Base-by-base conservation (phyloP, 23 tunicate genomes). In the Styela plicata region DNA sequence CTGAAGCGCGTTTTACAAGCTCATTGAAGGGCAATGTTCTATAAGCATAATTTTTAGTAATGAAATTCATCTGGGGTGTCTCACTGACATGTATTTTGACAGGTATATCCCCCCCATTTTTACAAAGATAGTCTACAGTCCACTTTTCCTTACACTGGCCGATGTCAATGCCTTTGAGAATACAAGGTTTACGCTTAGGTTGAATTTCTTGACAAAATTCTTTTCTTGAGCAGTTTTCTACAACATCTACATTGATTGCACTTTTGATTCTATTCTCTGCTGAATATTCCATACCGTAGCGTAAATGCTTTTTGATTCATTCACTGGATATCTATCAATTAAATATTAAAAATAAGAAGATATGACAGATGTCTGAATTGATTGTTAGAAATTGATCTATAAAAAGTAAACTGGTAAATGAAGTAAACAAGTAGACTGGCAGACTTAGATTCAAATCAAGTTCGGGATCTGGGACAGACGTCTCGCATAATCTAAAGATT, bases 61-160 rank as follows among this genome's bases (percentile, higher is more conserved):
- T 70, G 76, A 93, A 93, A 64, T 93, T 80, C 98, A 93, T 93
- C 52, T 85, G 80, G 22, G 98, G 87, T 31, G 87, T 69, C 13
- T 79, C 70, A 63, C 89, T 68, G 24, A 88, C 98, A 85, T 93
- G 98, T 0, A 85, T 84, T 61, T 75, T 82, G 0, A 87, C 91
- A 18, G 28, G 69, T 63, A 71, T 65, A 2, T 36, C 36, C 0
- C 85, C 87, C 17, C 86, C 84, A 34, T 81, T 30, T 22, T 62
- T 22, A 34, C 78, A 74, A 22, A 93, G 66, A 82, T 93, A 88
- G 10, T 93, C 84, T 13, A 63, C 85, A 5, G 88, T 67, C 98
- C 98, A 93, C 69, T 93, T 93, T 22, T 37, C 37, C 16, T 26
- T 53, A 69, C 98, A 93, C 16, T 77, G 44, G 1, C 98, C 98